phyloP scores from a whole-genome alignment of 2,113 vertebrate species.

The Brevimyrus niger region DNA sequence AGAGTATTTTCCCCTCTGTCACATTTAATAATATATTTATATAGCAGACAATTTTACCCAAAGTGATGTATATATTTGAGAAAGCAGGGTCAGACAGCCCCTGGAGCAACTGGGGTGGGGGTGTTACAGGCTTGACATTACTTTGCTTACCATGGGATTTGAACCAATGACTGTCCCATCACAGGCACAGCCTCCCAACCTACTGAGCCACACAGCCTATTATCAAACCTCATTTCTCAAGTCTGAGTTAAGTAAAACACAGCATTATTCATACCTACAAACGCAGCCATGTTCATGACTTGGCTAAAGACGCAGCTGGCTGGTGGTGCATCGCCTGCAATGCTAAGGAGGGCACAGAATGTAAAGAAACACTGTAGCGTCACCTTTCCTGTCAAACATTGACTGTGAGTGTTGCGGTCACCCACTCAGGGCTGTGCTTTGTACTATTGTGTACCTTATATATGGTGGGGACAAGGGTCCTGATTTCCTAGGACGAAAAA shows the following conservation, averaged over 20 bases:
- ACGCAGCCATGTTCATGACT: conserved; percentile 85
- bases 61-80: background rate
- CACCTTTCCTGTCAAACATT: background rate
- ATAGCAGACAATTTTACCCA: background rate
- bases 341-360: conserved; percentile 55
- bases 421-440: background rate
- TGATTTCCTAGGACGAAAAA: conserved; percentile 46
- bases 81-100: background rate
- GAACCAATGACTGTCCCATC: background rate
- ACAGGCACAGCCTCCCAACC: background rate
- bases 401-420: background rate
- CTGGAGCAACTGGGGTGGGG: background rate
- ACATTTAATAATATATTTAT: background rate
- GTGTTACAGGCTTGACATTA: background rate
- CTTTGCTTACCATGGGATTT: background rate
- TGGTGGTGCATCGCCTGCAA: conserved; percentile 78
- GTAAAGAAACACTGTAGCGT: background rate
- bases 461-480: conserved; percentile 66
- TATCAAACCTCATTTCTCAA: background rate
- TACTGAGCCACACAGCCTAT: background rate
- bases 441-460: conserved; percentile 68
- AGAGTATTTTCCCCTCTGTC: background rate
- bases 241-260: background rate
- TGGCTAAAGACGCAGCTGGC: conserved; percentile 88
- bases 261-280: conserved; percentile 67